These are phyloP conservation scores for Stegophylla sp. DNA, from an alignment of 2,888 invertebrate genomes.

Conservation along the genomic window DNA sequence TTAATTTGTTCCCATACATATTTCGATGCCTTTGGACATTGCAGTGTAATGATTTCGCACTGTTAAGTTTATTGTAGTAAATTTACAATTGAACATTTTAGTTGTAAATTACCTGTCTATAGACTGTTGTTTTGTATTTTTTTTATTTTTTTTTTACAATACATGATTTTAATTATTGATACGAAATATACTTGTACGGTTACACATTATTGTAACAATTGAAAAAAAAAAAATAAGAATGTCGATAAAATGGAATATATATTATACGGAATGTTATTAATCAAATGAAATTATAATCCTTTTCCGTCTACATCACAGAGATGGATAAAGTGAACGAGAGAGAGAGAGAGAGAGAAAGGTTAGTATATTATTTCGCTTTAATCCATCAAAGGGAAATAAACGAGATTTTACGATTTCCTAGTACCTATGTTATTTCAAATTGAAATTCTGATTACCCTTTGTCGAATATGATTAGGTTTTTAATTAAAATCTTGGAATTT, in stretches of 20 bases:
- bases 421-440: neutral
- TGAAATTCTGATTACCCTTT: neutral
- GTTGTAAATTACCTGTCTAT: too few species aligned
- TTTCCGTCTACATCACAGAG: neutral
- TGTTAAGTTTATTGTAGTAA: too few species aligned
- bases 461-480: constrained; percentile 15
- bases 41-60: too few species aligned
- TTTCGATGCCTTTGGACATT: neutral
- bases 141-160: too few species aligned
- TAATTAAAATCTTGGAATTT: constrained; percentile 13
- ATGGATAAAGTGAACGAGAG: too few species aligned
- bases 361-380: neutral
- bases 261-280: neutral
- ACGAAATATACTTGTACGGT: too few species aligned
- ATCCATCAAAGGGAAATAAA: neutral
- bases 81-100: too few species aligned
- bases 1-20: neutral
- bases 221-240: too few species aligned
- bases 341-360: too few species aligned
- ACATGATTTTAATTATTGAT: too few species aligned
- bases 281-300: neutral
- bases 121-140: too few species aligned
- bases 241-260: neutral
- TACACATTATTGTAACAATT: too few species aligned
- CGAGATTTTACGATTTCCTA: neutral